A percentile compares a stretch with the other conserved stretches of the same genome.
Conservation (phyloP, 1,140 invertebrate genomes). For the Zaprionus tsacasi region DNA sequence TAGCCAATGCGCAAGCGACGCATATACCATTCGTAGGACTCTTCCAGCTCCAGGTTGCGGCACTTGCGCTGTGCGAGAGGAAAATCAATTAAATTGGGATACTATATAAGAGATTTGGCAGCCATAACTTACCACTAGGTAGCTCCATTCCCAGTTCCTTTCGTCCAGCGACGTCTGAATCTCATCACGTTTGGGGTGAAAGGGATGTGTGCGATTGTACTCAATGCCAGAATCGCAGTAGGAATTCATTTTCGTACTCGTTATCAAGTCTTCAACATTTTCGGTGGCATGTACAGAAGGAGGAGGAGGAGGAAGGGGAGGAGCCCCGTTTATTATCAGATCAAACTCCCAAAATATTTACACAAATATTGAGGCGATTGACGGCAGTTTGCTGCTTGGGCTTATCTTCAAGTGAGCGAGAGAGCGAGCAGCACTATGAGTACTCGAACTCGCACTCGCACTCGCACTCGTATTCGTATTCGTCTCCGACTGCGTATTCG, state of each 20-base stretch:
- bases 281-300: constrained; percentile 26
- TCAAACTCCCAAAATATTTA: constrained; percentile 56
- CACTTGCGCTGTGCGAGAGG: constrained; percentile 88
- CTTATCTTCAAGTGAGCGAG: constrained; percentile 25
- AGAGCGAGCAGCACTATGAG: constrained; percentile 7
- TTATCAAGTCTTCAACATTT: constrained; percentile 50
- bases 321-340: constrained; percentile 46
- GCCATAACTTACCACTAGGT: constrained; percentile 85
- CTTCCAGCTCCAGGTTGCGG: constrained; percentile 89
- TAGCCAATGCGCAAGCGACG: constrained; percentile 91
- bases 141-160: constrained; percentile 87
- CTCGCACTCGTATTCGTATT: not conserved
- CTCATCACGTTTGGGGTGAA: constrained; percentile 49
- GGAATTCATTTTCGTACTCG: constrained; percentile 59
- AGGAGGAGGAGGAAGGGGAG: not conserved
- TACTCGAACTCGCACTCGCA: not conserved
- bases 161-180: constrained; percentile 62
- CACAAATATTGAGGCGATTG: constrained; percentile 44
- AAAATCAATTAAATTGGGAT: not conserved
- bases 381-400: constrained; percentile 14
- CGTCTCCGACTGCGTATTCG: constrained; percentile 1
- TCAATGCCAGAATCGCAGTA: constrained; percentile 70
- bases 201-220: constrained; percentile 54
- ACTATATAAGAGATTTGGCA: not conserved
- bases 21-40: constrained; percentile 90